Conservation (phyloP, 2,797 vertebrate genomes). For the Malurus splendens region DNA sequence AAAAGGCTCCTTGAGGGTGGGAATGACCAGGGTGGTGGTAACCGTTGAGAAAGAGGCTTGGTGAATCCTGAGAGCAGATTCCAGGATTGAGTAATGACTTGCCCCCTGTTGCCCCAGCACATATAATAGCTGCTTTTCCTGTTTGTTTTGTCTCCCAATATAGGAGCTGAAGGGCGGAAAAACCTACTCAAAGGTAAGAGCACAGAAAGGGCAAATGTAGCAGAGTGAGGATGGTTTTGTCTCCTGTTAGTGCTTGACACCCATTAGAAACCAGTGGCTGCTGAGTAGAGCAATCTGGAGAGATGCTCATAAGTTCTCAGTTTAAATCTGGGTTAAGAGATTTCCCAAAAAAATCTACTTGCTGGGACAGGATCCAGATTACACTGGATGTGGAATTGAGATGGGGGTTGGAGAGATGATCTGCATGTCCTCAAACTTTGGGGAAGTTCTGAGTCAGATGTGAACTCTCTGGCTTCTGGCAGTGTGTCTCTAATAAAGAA, state of each 20-base stretch:
- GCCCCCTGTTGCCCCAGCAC: not conserved
- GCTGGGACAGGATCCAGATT: slow-evolving; percentile 35
- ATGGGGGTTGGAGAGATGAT: slow-evolving; percentile 33
- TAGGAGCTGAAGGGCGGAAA: slow-evolving; percentile 98
- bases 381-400: slow-evolving; percentile 21
- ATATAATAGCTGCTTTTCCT: slow-evolving; percentile 40
- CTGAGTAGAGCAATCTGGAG: not conserved
- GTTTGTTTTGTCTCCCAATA: slow-evolving; percentile 72
- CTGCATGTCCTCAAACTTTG: slow-evolving; percentile 39
- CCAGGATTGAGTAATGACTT: not conserved
- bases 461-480: slow-evolving; percentile 55
- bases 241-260: not conserved
- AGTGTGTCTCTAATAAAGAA: not conserved
- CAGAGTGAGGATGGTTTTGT: not conserved
- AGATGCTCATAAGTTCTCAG: not conserved
- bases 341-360: not conserved
- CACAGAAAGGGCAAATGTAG: not conserved
- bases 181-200: slow-evolving; percentile 91
- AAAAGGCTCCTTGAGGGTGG: not conserved
- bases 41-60: not conserved
- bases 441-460: slow-evolving; percentile 63
- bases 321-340: not conserved
- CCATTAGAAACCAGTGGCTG: not conserved
- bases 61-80: not conserved
- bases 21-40: not conserved